Evolutionary conservation across 1,140 invertebrate genomes (phyloP).

Genomic region (Oedothorax gibbosus): DNA sequence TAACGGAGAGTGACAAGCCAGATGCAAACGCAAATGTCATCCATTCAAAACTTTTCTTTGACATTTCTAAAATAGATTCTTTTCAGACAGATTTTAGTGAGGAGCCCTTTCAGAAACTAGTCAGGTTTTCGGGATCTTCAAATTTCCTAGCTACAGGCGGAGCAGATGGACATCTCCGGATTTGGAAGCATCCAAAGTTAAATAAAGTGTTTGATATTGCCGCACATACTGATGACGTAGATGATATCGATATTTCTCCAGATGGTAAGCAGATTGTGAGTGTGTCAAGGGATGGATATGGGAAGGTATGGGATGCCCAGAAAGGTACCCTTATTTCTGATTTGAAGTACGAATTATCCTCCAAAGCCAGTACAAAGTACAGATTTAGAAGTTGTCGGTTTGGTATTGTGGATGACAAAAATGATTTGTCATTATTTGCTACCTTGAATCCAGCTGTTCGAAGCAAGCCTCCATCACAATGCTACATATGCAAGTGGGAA

Average conservation of each 20-base stretch:
- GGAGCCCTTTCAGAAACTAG: slow-evolving; percentile 87
- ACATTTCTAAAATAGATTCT: slow-evolving; percentile 67
- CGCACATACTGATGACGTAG: slow-evolving; percentile 85
- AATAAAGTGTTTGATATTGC: slow-evolving; percentile 77
- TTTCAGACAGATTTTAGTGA: slow-evolving; percentile 72
- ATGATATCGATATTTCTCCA: slow-evolving; percentile 90
- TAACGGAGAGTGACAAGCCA: neutral
- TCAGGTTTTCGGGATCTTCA: slow-evolving; percentile 80
- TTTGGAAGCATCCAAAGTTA: slow-evolving; percentile 79
- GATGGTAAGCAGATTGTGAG: slow-evolving; percentile 81
- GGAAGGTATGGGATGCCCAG: slow-evolving; percentile 81
- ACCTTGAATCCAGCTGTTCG: slow-evolving; percentile 82
- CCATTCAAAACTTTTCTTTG: slow-evolving; percentile 66
- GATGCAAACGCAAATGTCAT: slow-evolving; percentile 46
- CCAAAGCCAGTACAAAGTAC: slow-evolving; percentile 75
- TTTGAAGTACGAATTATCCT: slow-evolving; percentile 79
- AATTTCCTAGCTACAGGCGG: slow-evolving; percentile 90
- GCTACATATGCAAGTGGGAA: slow-evolving; percentile 71
- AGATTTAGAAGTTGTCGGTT: slow-evolving; percentile 71
- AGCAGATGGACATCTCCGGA: slow-evolving; percentile 84
- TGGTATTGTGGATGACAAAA: slow-evolving; percentile 77
- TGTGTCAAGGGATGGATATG: slow-evolving; percentile 88
- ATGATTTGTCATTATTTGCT: slow-evolving; percentile 80
- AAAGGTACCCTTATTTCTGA: slow-evolving; percentile 76
- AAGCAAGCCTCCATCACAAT: slow-evolving; percentile 67